Evolutionary conservation across 30 jellyfish, hydroid and myxozoan genomes (phyloP).

Genomic region (Aurelia sp.): DNA sequence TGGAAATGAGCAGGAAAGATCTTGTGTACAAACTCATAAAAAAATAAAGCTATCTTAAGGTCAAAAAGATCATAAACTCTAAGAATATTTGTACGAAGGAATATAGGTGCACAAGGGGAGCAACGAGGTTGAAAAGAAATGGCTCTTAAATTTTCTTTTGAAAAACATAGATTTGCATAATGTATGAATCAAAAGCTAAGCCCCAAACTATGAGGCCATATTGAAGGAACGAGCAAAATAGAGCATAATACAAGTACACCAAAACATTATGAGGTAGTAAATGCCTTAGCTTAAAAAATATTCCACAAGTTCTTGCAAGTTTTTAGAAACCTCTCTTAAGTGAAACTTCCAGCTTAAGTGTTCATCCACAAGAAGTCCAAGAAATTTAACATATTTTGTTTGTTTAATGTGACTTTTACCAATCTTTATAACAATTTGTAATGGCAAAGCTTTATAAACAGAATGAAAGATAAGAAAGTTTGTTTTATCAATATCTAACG

Average conservation of each 20-base stretch:
- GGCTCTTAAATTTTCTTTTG: background rate
- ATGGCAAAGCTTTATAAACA: too few relatives aligned
- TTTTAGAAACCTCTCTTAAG: too few relatives aligned
- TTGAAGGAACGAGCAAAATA: conserved; percentile 7
- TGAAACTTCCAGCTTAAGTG: too few relatives aligned
- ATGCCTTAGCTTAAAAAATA: conserved; percentile 28
- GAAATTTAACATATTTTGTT: too few relatives aligned
- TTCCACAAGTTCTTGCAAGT: conserved; percentile 33
- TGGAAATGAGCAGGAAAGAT: too few relatives aligned
- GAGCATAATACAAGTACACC: conserved; percentile 4
- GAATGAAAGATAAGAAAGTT: too few relatives aligned
- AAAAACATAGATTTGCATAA: background rate
- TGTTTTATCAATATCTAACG: too few relatives aligned
- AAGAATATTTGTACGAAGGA: background rate
- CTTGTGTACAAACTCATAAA: too few relatives aligned
- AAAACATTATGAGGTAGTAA: conserved; percentile 6
- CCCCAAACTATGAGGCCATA: conserved; percentile 3
- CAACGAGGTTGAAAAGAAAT: conserved; percentile 9
- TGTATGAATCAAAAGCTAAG: background rate
- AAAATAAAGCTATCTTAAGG: too few relatives aligned
- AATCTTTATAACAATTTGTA: too few relatives aligned
- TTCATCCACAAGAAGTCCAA: too few relatives aligned
- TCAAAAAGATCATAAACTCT: background rate
- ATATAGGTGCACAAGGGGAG: conserved; percentile 1
- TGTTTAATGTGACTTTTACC: too few relatives aligned